Evolutionary conservation across 2,888 invertebrate species (phyloP).

Genomic region (Aleiodes alternator): DNA sequence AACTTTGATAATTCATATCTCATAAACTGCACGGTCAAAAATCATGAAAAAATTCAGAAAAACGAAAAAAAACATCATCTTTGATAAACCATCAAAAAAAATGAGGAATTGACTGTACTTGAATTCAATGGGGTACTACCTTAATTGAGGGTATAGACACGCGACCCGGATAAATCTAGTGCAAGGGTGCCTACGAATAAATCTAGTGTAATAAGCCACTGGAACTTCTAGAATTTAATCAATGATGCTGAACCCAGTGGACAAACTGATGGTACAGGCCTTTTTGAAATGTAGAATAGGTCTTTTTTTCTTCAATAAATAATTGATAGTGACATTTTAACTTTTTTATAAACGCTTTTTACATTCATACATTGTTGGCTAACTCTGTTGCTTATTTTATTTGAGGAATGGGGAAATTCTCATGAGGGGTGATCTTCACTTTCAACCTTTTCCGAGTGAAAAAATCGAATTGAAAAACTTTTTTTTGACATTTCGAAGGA

Average conservation of each 20-base stretch:
- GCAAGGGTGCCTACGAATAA: conserved; percentile 16
- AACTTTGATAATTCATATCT: too few species aligned
- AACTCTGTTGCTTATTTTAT: not conserved
- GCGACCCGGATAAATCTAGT: conserved; percentile 23
- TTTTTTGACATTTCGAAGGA: not conserved
- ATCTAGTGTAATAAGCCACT: conserved; percentile 13
- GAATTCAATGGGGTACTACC: too few species aligned
- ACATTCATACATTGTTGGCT: not conserved
- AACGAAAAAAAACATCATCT: too few species aligned
- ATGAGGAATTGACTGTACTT: not conserved
- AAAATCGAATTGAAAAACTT: not conserved
- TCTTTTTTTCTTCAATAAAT: not conserved
- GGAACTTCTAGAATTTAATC: conserved; percentile 28
- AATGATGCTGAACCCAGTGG: not conserved
- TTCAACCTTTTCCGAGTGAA: not conserved
- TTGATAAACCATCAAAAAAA: too few species aligned
- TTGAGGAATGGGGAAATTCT: too few species aligned
- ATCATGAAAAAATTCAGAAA: too few species aligned
- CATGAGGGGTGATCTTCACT: not conserved
- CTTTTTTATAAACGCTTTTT: too few species aligned
- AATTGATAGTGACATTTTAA: too few species aligned
- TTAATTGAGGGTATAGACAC: conserved; percentile 5
- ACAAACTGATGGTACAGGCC: not conserved
- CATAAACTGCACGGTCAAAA: too few species aligned
- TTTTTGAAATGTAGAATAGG: conserved; percentile 7